Conservation (phyloP, 1,140 invertebrate species). For the Sinonovacula constricta region DNA sequence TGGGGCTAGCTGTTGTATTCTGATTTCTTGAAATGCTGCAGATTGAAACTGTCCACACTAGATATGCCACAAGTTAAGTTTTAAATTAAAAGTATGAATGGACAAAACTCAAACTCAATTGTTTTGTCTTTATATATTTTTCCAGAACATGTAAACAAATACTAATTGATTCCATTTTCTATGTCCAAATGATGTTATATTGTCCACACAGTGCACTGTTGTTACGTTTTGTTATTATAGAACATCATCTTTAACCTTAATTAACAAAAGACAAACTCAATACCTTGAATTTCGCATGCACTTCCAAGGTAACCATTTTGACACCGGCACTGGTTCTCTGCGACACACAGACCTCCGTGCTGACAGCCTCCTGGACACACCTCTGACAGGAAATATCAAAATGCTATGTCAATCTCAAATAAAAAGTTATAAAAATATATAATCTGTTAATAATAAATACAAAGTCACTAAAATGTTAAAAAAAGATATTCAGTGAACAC, state of each 20-base stretch:
- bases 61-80: no score
- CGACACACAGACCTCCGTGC: conserved; percentile 28
- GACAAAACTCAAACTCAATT: no score
- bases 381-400: neutral
- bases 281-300: conserved; percentile 8
- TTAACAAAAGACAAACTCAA: neutral
- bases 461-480: neutral
- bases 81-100: no score
- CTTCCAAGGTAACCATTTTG: neutral
- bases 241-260: neutral
- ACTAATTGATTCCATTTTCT: neutral
- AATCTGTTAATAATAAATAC: neutral
- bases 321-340: conserved; percentile 7
- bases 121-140: neutral
- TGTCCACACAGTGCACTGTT: neutral
- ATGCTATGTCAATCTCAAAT: neutral
- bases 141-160: neutral
- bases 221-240: neutral
- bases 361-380: conserved; percentile 27
- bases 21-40: no score
- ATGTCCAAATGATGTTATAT: neutral
- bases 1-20: no score
- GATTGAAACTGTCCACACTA: no score
- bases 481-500: neutral
- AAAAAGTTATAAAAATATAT: neutral